These are phyloP conservation scores for Podarcis cretensis DNA, from an alignment of 2,113 vertebrate species.

Conservation along the genomic window DNA sequence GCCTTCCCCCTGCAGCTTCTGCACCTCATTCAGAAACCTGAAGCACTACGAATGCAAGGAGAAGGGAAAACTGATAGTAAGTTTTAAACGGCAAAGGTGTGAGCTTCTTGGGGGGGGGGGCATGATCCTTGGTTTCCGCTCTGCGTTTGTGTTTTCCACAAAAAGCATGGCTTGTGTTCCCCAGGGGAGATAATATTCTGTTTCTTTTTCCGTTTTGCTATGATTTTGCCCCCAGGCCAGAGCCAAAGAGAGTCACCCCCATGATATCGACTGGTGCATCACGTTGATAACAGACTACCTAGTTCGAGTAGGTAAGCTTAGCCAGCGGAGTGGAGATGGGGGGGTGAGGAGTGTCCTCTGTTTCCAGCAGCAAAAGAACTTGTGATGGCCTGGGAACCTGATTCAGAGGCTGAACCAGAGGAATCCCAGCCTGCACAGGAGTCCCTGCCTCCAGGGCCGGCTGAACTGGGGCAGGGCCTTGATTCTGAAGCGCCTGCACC, in stretches of 20 bases:
- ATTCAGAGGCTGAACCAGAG: too few species aligned
- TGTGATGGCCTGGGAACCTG: too few species aligned
- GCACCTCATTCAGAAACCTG: slow-evolving; percentile 80
- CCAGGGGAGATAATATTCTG: neutral
- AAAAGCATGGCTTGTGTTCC: neutral
- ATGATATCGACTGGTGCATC: slow-evolving; percentile 84
- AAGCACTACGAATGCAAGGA: slow-evolving; percentile 92
- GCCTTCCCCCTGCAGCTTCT: slow-evolving; percentile 73
- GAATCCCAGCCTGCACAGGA: too few species aligned
- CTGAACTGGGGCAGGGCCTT: too few species aligned
- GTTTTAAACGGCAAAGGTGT: slow-evolving; percentile 27
- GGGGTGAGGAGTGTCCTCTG: too few species aligned
- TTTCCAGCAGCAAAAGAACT: too few species aligned
- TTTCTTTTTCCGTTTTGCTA: too few species aligned
- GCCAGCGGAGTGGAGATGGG: too few species aligned
- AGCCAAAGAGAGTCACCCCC: slow-evolving; percentile 81
- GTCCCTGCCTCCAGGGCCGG: too few species aligned
- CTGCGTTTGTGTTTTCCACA: too few species aligned
- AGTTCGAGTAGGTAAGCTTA: slow-evolving; percentile 81
- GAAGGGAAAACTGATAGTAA: slow-evolving; percentile 82
- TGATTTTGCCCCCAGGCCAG: slow-evolving; percentile 68
- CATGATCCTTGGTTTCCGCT: neutral
- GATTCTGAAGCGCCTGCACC: too few species aligned
- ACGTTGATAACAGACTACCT: slow-evolving; percentile 88
- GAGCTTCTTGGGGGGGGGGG: rapidly evolving